Percentiles rank a stretch among this genome's conserved stretches.
Evolutionary conservation across 92 coral and sea anemone species (phyloP).

Genomic region (Zoanthus solanderi): DNA sequence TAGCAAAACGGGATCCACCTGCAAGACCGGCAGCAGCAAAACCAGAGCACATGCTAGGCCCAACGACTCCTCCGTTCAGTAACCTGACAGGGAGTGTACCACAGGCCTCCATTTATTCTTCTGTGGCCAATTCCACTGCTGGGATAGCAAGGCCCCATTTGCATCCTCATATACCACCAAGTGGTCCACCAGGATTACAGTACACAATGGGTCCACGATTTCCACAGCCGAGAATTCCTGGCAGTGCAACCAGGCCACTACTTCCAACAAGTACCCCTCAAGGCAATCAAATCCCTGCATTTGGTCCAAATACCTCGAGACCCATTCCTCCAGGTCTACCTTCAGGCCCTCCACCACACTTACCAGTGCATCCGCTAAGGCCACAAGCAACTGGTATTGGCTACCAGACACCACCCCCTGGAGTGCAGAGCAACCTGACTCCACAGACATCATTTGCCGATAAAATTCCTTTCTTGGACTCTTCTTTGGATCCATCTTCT

Average conservation of each 20-base stretch:
- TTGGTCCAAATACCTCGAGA: conserved; percentile 39
- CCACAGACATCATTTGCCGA: conserved; percentile 28
- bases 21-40: conserved; percentile 76
- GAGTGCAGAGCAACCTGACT: conserved; percentile 9
- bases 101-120: conserved; percentile 43
- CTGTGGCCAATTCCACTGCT: conserved; percentile 36
- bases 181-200: conserved; percentile 65
- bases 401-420: conserved; percentile 53
- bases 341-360: conserved; percentile 39
- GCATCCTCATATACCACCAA: conserved; percentile 48
- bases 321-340: conserved; percentile 41
- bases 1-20: conserved; percentile 73
- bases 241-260: conserved; percentile 42
- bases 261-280: conserved; percentile 44
- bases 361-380: conserved; percentile 21
- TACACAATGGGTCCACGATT: conserved; percentile 44
- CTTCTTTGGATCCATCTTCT: conserved; percentile 48
- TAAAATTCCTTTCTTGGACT: neutral
- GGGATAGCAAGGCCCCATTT: conserved; percentile 33
- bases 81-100: conserved; percentile 11
- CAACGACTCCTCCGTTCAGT: conserved; percentile 42
- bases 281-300: conserved; percentile 10
- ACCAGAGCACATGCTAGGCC: conserved; percentile 80
- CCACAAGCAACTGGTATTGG: conserved; percentile 47
- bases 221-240: conserved; percentile 62